These are phyloP conservation scores for Ommatoiulus sabulosus DNA, from an alignment of 2,888 invertebrate genomes.

Conservation along the genomic window DNA sequence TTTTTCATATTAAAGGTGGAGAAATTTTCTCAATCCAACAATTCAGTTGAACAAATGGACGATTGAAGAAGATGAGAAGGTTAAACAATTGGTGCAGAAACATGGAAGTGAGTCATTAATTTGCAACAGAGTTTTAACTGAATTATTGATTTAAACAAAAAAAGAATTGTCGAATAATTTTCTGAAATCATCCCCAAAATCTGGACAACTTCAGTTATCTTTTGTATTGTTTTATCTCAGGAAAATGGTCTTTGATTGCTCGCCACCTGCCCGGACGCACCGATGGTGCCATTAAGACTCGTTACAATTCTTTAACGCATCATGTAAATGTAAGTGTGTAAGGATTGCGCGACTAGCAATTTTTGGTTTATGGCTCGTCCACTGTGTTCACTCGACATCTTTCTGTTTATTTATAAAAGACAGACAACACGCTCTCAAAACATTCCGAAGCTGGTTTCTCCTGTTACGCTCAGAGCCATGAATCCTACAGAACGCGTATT, in stretches of 20 bases:
- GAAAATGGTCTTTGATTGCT: not conserved
- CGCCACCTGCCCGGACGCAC: not conserved
- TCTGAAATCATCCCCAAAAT: no score
- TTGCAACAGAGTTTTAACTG: not conserved
- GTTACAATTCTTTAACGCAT: not conserved
- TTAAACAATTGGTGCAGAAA: slow-evolving; percentile 39
- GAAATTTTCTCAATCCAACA: slow-evolving; percentile 37
- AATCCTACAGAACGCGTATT: not conserved
- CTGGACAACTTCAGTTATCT: no score
- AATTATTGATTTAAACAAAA: no score
- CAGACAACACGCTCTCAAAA: not conserved
- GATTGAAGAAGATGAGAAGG: slow-evolving; percentile 10
- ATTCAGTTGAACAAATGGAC: not conserved
- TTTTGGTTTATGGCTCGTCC: no score
- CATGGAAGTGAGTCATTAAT: slow-evolving; percentile 38
- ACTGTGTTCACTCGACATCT: not conserved
- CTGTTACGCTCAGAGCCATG: not conserved
- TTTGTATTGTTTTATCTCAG: not conserved
- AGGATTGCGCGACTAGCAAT: not conserved
- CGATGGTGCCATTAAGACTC: not conserved
- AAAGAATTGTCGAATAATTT: no score
- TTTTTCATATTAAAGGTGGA: slow-evolving; percentile 32
- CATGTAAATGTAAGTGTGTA: not conserved
- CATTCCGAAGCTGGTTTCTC: not conserved
- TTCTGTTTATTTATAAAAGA: not conserved